Base-by-base conservation (phyloP, 1,140 invertebrate species). In the Apis cerana region DNA sequence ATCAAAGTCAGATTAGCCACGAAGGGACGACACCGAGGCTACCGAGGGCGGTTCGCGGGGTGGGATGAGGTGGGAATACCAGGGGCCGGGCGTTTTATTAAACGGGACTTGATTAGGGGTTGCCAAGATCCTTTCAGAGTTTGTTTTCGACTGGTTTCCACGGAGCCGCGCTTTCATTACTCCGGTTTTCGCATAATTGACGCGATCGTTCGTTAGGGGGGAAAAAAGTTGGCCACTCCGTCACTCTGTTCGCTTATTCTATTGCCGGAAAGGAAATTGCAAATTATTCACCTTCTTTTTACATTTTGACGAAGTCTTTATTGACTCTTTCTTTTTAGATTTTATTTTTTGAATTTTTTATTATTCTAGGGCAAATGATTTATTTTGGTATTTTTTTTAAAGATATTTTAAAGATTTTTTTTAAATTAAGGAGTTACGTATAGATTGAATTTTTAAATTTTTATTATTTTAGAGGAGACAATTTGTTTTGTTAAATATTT, bases 1-100 rank as follows among this genome's bases (percentile, higher is more conserved):
- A 94, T 94, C 93, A 94, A 94, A 94, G 93, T 93, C 93, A 94
- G 93, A 94, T 94, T 94, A 94, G 93, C 92, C 85, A 75, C 71
- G 71, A 61, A 75, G 87, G 80, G 82, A 89, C 87, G 62, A 89
- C 86, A 65, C 89, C 84, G 85, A 75, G 78, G 79, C 85, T 43
- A 81, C 81, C 74, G 80, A 76, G 85, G 87, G 88, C 82, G 86
- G 83, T 9, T 54, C 50, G 33, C 43, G n/a, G 21, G 13, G n/a
- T 4, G 64, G 75, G 82, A 84, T 83, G 84, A 84, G 74, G 87
- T 80, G 84, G 74, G 64, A 74, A 78, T 43, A 43, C 33, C 33
- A 79, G 75, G 84, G 64, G 84, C 83, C 86, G 86, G 71, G 61
- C 80, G 85, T 91, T 92, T 92, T 92, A 91, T 92, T 92, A 91